These are phyloP conservation scores for Rhineura floridana DNA, from an alignment of 2,113 vertebrate genomes.

Conservation along the genomic window DNA sequence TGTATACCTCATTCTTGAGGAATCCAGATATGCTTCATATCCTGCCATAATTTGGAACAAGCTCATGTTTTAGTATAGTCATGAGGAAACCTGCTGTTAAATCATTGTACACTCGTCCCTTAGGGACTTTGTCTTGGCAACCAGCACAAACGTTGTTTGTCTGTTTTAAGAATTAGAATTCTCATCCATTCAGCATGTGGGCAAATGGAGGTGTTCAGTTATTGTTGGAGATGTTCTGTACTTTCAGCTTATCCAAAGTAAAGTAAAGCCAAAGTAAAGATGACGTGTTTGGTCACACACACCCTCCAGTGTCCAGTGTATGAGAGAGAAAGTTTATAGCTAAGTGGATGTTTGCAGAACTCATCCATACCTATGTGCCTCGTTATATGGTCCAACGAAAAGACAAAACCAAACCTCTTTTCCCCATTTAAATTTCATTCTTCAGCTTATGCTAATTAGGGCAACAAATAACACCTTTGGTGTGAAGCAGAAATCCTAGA, in stretches of 20 bases:
- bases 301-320: neutral
- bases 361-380: neutral
- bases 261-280: neutral
- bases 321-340: neutral
- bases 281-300: neutral
- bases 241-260: neutral
- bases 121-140: neutral
- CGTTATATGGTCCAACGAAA: neutral
- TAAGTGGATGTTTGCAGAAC: neutral
- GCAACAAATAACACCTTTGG: neutral
- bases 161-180: constrained; percentile 3
- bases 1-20: neutral
- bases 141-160: neutral
- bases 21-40: constrained; percentile 16
- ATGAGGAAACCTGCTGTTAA: neutral
- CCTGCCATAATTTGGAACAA: constrained; percentile 1
- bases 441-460: constrained; percentile 5
- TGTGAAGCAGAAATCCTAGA: constrained; percentile 5
- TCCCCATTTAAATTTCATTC: constrained; percentile 4
- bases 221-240: neutral
- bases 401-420: neutral
- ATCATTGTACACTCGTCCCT: neutral
- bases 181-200: neutral
- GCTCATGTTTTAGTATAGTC: neutral
- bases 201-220: neutral